Percentiles rank a stretch among this genome's conserved stretches.
phyloP scores from a whole-genome alignment of 2,888 invertebrate genomes.

The Kryphioiulus occultus region DNA sequence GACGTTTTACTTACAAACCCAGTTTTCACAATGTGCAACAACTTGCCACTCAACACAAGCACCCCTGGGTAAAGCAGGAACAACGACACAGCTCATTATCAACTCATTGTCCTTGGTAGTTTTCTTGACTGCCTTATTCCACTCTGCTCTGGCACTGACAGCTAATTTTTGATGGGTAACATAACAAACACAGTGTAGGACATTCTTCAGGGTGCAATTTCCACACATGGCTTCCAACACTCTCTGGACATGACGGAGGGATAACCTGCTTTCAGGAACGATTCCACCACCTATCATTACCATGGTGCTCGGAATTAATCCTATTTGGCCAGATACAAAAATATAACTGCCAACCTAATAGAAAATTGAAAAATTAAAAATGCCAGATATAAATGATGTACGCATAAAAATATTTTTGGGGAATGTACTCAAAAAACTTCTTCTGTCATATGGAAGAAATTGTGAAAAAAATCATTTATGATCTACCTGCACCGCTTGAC shows the following conservation, averaged over 20 bases:
- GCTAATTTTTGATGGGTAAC: slow-evolving; percentile 76
- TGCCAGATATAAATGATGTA: neutral
- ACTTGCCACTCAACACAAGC: slow-evolving; percentile 93
- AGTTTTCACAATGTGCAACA: slow-evolving; percentile 69
- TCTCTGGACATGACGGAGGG: slow-evolving; percentile 82
- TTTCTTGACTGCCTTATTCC: slow-evolving; percentile 72
- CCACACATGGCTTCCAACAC: slow-evolving; percentile 80
- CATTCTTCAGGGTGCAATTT: slow-evolving; percentile 79
- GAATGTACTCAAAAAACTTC: no score
- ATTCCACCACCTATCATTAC: slow-evolving; percentile 77
- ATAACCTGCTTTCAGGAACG: slow-evolving; percentile 77
- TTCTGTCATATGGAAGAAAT: no score
- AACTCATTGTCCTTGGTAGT: slow-evolving; percentile 67
- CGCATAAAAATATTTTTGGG: no score
- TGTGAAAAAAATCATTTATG: neutral
- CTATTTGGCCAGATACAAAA: slow-evolving; percentile 91
- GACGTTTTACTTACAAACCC: neutral
- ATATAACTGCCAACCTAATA: slow-evolving; percentile 80
- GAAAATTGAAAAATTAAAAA: neutral
- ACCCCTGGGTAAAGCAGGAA: slow-evolving; percentile 78
- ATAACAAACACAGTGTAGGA: slow-evolving; percentile 89
- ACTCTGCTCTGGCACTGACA: slow-evolving; percentile 78
- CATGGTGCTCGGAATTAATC: slow-evolving; percentile 83
- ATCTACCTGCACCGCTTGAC: slow-evolving; percentile 82
- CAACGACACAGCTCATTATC: slow-evolving; percentile 71